These are phyloP conservation scores for Erinaceus europaeus DNA, from an alignment of 2,113 vertebrate genomes.

Conservation along the genomic window DNA sequence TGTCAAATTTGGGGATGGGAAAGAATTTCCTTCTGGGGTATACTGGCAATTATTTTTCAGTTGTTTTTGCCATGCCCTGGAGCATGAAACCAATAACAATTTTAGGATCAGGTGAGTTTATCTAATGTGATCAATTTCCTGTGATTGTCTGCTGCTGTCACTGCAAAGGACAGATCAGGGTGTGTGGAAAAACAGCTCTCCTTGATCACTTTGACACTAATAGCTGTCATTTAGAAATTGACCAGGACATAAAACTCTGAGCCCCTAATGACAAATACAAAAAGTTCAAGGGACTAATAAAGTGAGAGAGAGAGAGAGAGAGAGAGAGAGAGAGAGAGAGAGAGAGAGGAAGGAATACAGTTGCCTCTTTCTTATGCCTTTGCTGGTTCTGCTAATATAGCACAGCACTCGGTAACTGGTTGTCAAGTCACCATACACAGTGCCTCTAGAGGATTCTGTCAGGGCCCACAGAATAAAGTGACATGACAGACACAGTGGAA, in stretches of 20 bases:
- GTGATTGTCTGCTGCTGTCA: constrained; percentile 57
- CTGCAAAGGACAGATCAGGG: constrained; percentile 46
- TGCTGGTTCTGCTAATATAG: constrained; percentile 74
- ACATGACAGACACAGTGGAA: constrained; percentile 72
- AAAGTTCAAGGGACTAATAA: constrained; percentile 66
- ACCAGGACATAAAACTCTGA: constrained; percentile 23
- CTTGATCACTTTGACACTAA: constrained; percentile 55
- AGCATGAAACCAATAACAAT: constrained; percentile 64
- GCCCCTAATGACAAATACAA: constrained; percentile 44
- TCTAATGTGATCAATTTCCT: constrained; percentile 70
- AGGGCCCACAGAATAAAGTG: constrained; percentile 69
- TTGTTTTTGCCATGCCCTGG: constrained; percentile 69
- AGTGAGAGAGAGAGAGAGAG: neutral
- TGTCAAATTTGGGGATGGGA: constrained; percentile 60
- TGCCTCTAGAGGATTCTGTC: constrained; percentile 57
- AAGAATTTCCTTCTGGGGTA: constrained; percentile 67
- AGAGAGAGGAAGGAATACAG: no score
- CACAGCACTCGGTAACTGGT: constrained; percentile 73
- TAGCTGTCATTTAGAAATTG: constrained; percentile 58
- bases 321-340: neutral
- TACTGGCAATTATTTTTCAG: constrained; percentile 69
- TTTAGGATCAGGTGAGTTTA: constrained; percentile 70
- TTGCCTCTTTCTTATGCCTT: constrained; percentile 41
- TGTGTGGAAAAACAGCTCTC: constrained; percentile 49
- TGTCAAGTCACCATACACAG: constrained; percentile 75